phyloP scores from a whole-genome alignment of 2,888 invertebrate genomes.

The Tipula lateralis region DNA sequence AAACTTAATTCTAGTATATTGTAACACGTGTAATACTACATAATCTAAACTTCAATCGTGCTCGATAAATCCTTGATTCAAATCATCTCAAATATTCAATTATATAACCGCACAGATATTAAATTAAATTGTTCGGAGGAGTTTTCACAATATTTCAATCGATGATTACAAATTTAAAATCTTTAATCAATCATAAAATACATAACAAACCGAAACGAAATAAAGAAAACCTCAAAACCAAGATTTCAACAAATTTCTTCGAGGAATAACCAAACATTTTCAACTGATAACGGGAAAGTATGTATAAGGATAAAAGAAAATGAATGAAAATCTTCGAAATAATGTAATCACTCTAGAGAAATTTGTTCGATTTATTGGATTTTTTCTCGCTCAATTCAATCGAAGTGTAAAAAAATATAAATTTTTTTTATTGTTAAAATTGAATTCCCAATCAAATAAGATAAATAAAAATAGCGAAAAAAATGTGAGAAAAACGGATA shows the following conservation, averaged over 20 bases:
- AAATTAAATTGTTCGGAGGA: not conserved
- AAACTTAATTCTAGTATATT: too few species aligned
- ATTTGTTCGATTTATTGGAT: constrained; percentile 19
- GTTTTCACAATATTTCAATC: not conserved
- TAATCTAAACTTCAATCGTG: too few species aligned
- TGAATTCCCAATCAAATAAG: constrained; percentile 19
- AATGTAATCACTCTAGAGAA: constrained; percentile 19
- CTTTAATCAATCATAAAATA: not conserved
- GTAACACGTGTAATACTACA: too few species aligned
- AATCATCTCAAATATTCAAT: too few species aligned
- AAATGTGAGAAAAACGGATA: constrained; percentile 19
- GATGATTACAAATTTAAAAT: not conserved
- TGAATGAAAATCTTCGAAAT: not conserved
- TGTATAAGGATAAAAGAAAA: not conserved
- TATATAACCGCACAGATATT: too few species aligned
- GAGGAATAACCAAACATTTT: not conserved
- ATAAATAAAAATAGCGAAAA: constrained; percentile 11
- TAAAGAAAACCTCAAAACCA: not conserved
- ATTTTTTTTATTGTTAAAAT: not conserved
- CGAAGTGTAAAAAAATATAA: not conserved
- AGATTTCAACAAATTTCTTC: not conserved
- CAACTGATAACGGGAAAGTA: not conserved
- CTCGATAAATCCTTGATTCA: too few species aligned
- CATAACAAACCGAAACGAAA: not conserved
- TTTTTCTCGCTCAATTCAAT: not conserved